Percentiles rank a stretch among this genome's conserved stretches.
phyloP scores from a whole-genome alignment of 2,113 vertebrate genomes.

The Nicator chloris region DNA sequence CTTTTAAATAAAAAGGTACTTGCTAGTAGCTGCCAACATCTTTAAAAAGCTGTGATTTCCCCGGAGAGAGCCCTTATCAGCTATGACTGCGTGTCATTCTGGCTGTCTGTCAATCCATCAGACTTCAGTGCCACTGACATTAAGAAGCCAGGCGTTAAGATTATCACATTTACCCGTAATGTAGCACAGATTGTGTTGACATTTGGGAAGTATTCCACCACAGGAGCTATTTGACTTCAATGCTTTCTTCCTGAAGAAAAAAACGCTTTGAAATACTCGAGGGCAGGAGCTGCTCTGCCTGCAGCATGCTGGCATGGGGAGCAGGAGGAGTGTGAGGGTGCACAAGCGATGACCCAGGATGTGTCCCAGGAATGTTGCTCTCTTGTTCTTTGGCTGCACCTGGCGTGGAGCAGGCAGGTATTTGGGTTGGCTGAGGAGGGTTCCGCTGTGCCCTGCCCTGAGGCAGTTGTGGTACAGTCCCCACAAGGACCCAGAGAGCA shows the following conservation, averaged over 20 bases:
- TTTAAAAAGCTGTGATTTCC: slow-evolving; percentile 64
- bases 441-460: background rate
- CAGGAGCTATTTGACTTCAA: slow-evolving; percentile 71
- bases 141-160: slow-evolving; percentile 64
- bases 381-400: background rate
- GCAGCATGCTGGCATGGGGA: background rate
- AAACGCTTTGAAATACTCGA: background rate
- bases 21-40: slow-evolving; percentile 44
- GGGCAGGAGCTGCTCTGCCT: background rate
- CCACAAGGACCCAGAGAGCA: background rate
- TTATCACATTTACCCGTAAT: slow-evolving; percentile 70
- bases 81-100: slow-evolving; percentile 51
- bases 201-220: slow-evolving; percentile 74
- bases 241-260: slow-evolving; percentile 53
- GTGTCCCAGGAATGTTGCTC: background rate
- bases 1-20: slow-evolving; percentile 57
- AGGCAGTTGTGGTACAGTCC: background rate
- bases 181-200: slow-evolving; percentile 76
- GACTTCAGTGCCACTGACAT: slow-evolving; percentile 63
- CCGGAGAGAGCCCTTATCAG: slow-evolving; percentile 37
- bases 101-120: slow-evolving; percentile 67
- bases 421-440: background rate
- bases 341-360: rapidly evolving
- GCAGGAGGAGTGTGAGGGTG: background rate
- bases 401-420: background rate